Base-by-base conservation (phyloP, 2,797 vertebrate genomes). In the Cyclura pinguis region DNA sequence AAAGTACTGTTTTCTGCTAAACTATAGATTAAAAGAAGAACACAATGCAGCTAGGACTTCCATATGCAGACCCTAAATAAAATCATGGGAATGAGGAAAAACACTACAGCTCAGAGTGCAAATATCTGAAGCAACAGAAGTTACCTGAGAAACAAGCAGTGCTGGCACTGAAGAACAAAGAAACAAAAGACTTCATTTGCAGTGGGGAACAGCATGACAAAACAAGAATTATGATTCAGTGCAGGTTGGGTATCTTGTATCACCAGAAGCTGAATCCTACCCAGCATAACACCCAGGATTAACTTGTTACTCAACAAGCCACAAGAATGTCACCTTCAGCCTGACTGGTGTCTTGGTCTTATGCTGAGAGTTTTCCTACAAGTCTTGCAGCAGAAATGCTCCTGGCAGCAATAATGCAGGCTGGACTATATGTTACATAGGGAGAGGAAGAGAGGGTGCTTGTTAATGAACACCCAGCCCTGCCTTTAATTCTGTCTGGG, bases 131-230 rank as follows among this genome's bases (percentile, higher is more conserved):
- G 64, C 55, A 77, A 69, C 32, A 84, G 1, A 84, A 87, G 32
- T 29, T 78, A 80, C 72, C 88, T 62, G 84, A 89, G 62, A 73
- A 72, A 87, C 38, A 73, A 50, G 59, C 80, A 42, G 73, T 57
- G 8, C 47, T 67, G 55, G 47, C 38, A 67, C 47, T n/a, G 18
- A 42, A 87, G 35, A 74, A 86, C 5, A 89, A 50, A 64, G 10
- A 57, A n/a, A 87, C 0, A 20, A 35, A 38, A 69, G 6, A 27
- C 57, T 24, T 88, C 24, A 57, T 73, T 57, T 83, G 38, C 42
- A 84, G 12, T 7, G 16, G 12, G 27, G 35, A 73, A 72, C 42
- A 3, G 13, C 24, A 50, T 35, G 29, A 55, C n/a, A 55, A 80
- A 38, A 69, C 20, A 57, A 57, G 24, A 73, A n/a, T 29, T 82